Percentiles rank a stretch among this genome's conserved stretches.
Conservation (phyloP, 2,113 vertebrate genomes). For the Lipophrys pholis region DNA sequence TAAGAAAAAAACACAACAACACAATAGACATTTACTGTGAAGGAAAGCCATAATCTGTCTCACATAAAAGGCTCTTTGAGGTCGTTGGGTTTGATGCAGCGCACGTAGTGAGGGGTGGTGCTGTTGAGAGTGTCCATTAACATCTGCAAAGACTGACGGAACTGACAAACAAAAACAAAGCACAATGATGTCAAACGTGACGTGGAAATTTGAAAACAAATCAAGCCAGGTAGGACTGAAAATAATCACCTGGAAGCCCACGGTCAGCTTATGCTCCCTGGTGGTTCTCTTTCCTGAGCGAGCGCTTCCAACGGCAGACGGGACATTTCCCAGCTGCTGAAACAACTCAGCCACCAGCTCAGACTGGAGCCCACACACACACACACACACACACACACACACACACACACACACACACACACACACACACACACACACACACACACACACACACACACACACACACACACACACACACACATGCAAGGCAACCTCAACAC, state of each 20-base stretch:
- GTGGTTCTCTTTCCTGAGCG: slow-evolving; percentile 72
- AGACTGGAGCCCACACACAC: slow-evolving; percentile 66
- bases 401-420: neutral
- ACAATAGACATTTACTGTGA: too few species aligned
- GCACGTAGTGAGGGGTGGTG: slow-evolving; percentile 86
- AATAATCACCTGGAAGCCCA: slow-evolving; percentile 83
- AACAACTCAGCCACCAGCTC: slow-evolving; percentile 84
- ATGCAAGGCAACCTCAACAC: neutral
- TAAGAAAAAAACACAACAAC: neutral
- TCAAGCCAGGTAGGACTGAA: neutral
- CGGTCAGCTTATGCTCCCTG: slow-evolving; percentile 82
- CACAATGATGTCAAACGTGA: neutral
- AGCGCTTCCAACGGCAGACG: slow-evolving; percentile 58
- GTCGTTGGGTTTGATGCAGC: slow-evolving; percentile 90
- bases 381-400: neutral
- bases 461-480: neutral
- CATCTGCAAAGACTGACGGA: slow-evolving; percentile 83
- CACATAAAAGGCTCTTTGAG: slow-evolving; percentile 82
- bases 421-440: neutral
- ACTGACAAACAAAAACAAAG: slow-evolving; percentile 59
- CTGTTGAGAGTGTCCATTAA: slow-evolving; percentile 84
- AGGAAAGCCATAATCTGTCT: slow-evolving; percentile 15
- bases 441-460: neutral
- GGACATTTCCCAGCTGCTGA: slow-evolving; percentile 70
- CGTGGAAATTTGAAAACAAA: neutral